Conservation (phyloP, 2,888 invertebrate genomes). For the Watsonalla cultraria region DNA sequence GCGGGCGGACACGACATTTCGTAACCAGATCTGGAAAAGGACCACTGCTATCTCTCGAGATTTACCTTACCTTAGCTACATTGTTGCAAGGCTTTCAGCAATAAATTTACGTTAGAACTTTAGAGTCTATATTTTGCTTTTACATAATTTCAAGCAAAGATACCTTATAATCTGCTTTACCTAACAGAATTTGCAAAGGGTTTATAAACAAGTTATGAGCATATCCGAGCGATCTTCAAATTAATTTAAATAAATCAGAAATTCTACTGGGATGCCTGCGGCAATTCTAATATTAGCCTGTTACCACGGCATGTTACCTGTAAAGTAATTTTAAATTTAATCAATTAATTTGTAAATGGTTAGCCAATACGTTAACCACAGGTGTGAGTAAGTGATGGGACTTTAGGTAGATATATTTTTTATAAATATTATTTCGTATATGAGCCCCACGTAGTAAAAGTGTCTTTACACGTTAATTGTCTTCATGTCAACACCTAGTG, state of each 20-base stretch:
- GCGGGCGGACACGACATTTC: conserved; percentile 45
- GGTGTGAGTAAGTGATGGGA: no score
- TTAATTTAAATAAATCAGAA: neutral
- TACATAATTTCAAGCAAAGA: neutral
- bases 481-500: no score
- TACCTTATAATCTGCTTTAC: neutral
- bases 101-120: neutral
- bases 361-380: no score
- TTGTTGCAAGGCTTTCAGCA: neutral
- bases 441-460: no score
- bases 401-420: no score
- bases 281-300: no score
- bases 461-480: no score
- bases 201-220: neutral
- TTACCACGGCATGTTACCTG: no score
- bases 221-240: neutral
- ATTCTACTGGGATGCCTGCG: neutral
- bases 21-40: conserved; percentile 40
- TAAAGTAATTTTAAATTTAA: no score
- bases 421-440: no score
- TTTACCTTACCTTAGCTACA: neutral
- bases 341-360: no score
- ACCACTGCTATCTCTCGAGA: conserved; percentile 6
- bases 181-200: neutral
- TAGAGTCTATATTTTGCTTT: neutral